Conservation (phyloP, 1,140 invertebrate species). For the Zaprionus lachaisei region DNA sequence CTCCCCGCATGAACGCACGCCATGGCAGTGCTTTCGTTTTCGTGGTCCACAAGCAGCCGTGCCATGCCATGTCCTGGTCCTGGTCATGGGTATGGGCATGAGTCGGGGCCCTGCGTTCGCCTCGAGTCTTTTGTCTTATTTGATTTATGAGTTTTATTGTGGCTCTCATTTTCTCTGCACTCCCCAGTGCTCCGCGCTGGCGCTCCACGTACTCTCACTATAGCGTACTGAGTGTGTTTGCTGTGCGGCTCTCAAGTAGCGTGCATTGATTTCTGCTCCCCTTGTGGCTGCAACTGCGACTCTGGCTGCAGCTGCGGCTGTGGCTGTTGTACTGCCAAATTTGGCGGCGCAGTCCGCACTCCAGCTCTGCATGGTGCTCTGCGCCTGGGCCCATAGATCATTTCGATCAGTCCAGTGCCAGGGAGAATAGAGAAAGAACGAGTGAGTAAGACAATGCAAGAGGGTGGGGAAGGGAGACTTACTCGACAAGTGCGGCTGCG, state of each 20-base stretch:
- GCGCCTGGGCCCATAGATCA: conserved; percentile 60
- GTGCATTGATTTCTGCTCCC: conserved; percentile 65
- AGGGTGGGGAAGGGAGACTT: background rate
- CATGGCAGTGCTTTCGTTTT: conserved; percentile 60
- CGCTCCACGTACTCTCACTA: background rate
- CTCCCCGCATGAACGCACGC: conserved; percentile 44
- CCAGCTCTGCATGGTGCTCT: conserved; percentile 15
- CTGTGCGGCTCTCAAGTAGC: conserved; percentile 60
- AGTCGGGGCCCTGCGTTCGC: conserved; percentile 64
- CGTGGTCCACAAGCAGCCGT: conserved; percentile 32
- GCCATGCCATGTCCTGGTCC: conserved; percentile 50
- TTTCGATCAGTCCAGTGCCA: conserved; percentile 46
- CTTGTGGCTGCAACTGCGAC: conserved; percentile 30
- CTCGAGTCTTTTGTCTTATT: conserved; percentile 81
- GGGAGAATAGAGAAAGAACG: background rate
- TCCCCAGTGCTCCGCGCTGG: background rate
- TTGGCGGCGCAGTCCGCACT: conserved; percentile 44
- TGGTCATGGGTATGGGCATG: conserved; percentile 11
- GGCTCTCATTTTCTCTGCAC: conserved; percentile 33
- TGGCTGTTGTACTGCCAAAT: conserved; percentile 60
- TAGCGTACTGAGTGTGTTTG: conserved; percentile 25
- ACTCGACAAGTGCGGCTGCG: conserved; percentile 62
- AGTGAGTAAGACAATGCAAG: background rate
- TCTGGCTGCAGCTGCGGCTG: conserved; percentile 10
- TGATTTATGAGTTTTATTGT: conserved; percentile 83